These are phyloP conservation scores for Helicoverpa armigera DNA, from an alignment of 1,140 invertebrate species.

Conservation along the genomic window DNA sequence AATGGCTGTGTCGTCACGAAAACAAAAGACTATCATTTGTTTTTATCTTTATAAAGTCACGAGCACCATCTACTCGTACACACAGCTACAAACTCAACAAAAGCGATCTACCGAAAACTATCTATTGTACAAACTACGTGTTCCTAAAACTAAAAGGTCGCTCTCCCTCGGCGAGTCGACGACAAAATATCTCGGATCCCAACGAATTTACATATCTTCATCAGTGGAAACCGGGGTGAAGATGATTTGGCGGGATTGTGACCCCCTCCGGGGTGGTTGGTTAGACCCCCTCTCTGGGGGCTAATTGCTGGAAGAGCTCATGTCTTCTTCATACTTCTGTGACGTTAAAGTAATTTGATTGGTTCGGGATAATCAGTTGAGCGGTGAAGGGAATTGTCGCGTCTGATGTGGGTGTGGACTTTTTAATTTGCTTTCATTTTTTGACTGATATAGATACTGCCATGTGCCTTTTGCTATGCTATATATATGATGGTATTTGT, in stretches of 20 bases:
- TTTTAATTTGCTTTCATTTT: conserved; percentile 7
- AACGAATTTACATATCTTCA: conserved; percentile 81
- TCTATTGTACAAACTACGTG: neutral
- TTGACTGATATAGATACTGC: neutral
- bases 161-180: conserved; percentile 15
- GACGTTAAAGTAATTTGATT: conserved; percentile 81
- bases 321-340: conserved; percentile 82
- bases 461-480: neutral
- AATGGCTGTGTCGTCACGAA: too few species aligned
- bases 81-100: neutral
- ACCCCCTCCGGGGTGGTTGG: conserved; percentile 34
- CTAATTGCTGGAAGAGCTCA: conserved; percentile 79
- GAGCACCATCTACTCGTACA: neutral
- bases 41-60: too few species aligned
- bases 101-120: conserved; percentile 13
- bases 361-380: conserved; percentile 72
- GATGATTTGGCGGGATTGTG: conserved; percentile 78
- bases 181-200: conserved; percentile 67
- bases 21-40: too few species aligned
- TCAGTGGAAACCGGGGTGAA: conserved; percentile 80
- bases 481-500: too few species aligned
- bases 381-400: conserved; percentile 27
- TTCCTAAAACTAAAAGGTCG: conserved; percentile 54
- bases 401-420: neutral
- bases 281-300: conserved; percentile 55